phyloP scores from a whole-genome alignment of 2,888 invertebrate genomes.

The Eurytoma californica region DNA sequence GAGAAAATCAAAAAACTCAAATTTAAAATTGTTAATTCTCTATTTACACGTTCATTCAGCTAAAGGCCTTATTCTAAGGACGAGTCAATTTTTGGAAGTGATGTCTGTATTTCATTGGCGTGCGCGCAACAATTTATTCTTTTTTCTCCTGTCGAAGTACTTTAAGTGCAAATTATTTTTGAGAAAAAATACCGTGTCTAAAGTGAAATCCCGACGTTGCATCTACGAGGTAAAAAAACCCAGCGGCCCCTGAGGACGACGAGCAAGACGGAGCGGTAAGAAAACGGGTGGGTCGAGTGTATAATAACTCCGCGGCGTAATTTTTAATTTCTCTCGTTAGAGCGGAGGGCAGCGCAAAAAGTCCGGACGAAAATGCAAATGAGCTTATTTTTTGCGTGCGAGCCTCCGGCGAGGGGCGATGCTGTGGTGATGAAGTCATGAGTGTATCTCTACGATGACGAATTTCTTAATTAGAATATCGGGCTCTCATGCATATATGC shows the following conservation, averaged over 20 bases:
- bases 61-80: background rate
- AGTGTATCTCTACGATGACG: conserved; percentile 62
- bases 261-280: background rate
- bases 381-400: conserved; percentile 43
- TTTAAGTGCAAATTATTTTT: conserved; percentile 31
- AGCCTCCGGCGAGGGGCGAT: background rate
- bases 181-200: conserved; percentile 48
- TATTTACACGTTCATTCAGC: no score
- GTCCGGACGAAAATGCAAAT: conserved; percentile 50
- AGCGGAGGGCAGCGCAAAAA: conserved; percentile 31
- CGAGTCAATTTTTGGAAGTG: conserved; percentile 19
- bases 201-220: background rate
- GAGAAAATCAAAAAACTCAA: no score
- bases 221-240: background rate
- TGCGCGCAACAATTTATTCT: conserved; percentile 2
- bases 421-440: conserved; percentile 49
- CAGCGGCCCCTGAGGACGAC: background rate
- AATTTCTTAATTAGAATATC: conserved; percentile 64
- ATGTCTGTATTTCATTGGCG: conserved; percentile 25
- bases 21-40: no score
- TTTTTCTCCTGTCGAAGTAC: conserved; percentile 1
- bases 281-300: background rate
- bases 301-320: conserved; percentile 7
- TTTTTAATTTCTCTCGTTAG: conserved; percentile 52
- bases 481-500: background rate